Percentiles rank a stretch among this genome's conserved stretches.
Evolutionary conservation across 2,113 vertebrate genomes (phyloP).

Genomic region (Heptranchias perlo): DNA sequence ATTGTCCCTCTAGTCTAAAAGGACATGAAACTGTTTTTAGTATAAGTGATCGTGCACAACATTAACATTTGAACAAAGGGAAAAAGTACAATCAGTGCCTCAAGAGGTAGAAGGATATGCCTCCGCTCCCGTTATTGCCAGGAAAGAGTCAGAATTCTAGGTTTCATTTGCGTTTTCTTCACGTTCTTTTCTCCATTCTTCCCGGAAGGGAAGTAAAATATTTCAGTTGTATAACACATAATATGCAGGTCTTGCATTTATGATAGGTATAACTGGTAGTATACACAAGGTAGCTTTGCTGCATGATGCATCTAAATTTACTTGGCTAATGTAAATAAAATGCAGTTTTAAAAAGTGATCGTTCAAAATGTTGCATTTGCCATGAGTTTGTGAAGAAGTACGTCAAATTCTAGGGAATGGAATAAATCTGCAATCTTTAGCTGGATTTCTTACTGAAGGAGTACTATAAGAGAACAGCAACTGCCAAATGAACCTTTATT

Average conservation of each 20-base stretch:
- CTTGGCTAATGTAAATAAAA: not conserved
- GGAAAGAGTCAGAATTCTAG: not conserved
- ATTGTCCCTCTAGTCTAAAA: not conserved
- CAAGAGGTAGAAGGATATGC: not conserved
- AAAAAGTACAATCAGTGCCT: not conserved
- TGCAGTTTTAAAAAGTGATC: not conserved
- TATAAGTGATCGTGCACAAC: not conserved
- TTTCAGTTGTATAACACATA: not conserved
- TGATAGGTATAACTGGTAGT: not conserved
- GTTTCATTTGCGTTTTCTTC: not conserved
- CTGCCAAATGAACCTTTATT: not conserved
- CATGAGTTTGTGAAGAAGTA: not conserved
- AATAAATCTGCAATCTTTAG: not conserved
- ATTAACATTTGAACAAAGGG: not conserved
- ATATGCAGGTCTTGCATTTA: not conserved
- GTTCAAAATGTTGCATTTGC: not conserved
- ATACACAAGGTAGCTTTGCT: not conserved
- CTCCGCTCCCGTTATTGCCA: not conserved
- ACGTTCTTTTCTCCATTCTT: not conserved
- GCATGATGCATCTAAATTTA: not conserved
- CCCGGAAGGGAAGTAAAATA: not conserved
- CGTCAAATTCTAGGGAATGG: not conserved
- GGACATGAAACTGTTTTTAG: not conserved
- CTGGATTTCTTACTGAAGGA: not conserved
- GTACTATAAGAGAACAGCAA: not conserved